Evolutionary conservation across 2,888 invertebrate species (phyloP), one percentile per base, ranked within the genome.

Genomic region (Eulithis testata): DNA sequence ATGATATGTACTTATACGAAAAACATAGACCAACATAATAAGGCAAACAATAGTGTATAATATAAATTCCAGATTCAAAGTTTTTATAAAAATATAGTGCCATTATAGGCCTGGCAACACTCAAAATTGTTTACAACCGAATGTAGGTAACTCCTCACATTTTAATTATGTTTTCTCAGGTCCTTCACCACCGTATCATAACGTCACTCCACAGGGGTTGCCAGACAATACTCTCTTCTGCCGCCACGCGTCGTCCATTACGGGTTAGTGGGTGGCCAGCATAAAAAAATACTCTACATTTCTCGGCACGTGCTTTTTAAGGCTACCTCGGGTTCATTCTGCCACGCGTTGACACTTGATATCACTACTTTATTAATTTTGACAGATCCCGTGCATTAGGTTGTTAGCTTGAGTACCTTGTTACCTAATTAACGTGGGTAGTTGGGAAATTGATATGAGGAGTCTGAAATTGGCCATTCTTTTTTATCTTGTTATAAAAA

Each of bases 291-390:
- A 76, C 68, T 63, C 67, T 49, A 61, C 63, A 67, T 67, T 60
- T 44, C 53, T 55, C 54, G 67, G 63, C 67, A 67, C 67, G 67
- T 67, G 63, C 63, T 67, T 67, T 61, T 67, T 67, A 60, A 9
- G 63, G 63, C 36, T 14, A 59, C 66, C 45, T 45, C 55, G 52
- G 60, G 55, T 59, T 60, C 63, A 63, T 75, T 77, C 58, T 49
- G 80, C 14, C 90, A 88, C 90, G 89, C 79, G 90, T 76, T 83
- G 84, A 83, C 86, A 89, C 90, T 89, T 80, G 88, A 89, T 89
- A 89, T 74, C 72, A 76, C 81, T 85, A 88, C 81, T 89, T 88
- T 85, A 89, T 89, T 89, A 89, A 87, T 88, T 85, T 75, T 81
- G 86, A 84, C 84, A 84, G 81, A 73, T 81, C 80, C 71, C 75